phyloP scores from a whole-genome alignment of 2,888 invertebrate species.

The Nipponacmea schrenckii region DNA sequence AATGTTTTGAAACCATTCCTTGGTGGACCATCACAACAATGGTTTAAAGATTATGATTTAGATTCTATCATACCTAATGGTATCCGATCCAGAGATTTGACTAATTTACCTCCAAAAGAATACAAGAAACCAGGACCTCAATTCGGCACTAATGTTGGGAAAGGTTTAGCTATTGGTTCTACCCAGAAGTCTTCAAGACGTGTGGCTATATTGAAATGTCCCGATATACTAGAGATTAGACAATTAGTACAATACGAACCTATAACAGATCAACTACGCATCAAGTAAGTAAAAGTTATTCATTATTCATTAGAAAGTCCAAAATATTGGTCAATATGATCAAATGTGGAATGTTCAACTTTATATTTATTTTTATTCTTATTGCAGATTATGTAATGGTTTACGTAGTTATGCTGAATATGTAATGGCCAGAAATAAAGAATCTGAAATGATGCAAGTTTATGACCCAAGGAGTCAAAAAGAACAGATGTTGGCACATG shows the following conservation, averaged over 20 bases:
- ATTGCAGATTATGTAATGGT: slow-evolving; percentile 51
- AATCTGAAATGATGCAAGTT: slow-evolving; percentile 45
- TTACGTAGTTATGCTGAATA: slow-evolving; percentile 58
- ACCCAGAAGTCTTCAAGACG: slow-evolving; percentile 41
- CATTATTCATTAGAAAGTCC: too few species aligned
- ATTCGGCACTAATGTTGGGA: slow-evolving; percentile 63
- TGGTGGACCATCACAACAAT: slow-evolving; percentile 57
- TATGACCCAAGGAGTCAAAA: slow-evolving; percentile 60
- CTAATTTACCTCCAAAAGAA: slow-evolving; percentile 61
- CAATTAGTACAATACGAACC: slow-evolving; percentile 65
- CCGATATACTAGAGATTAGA: slow-evolving; percentile 56
- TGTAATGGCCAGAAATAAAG: slow-evolving; percentile 48
- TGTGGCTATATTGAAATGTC: slow-evolving; percentile 61
- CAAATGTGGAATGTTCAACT: not conserved
- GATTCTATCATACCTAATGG: slow-evolving; percentile 65
- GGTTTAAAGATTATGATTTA: slow-evolving; percentile 63
- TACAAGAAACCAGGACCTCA: slow-evolving; percentile 59
- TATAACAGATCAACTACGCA: slow-evolving; percentile 49
- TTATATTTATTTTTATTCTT: not conserved
- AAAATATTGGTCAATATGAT: too few species aligned
- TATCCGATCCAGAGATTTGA: slow-evolving; percentile 60
- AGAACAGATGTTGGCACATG: slow-evolving; percentile 57
- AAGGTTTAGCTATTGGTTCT: slow-evolving; percentile 60
- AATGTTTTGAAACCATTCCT: slow-evolving; percentile 61
- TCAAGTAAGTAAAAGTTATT: slow-evolving; percentile 41